A percentile compares a stretch with the other conserved stretches of the same genome.
Evolutionary conservation across 1,140 invertebrate genomes (phyloP).

Genomic region (Lordiphosa stackelbergi): DNA sequence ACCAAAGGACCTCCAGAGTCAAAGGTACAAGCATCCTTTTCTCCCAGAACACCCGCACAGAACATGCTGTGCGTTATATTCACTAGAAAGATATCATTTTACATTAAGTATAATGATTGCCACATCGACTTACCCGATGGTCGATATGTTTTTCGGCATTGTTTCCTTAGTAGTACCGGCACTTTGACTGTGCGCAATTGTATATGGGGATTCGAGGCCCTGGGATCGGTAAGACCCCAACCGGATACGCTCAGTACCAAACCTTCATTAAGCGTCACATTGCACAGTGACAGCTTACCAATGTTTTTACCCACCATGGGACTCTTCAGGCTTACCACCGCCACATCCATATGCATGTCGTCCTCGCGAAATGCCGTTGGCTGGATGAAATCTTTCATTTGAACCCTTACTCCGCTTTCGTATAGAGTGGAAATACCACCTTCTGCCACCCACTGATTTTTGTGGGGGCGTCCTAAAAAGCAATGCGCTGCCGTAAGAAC

Average conservation of each 20-base stretch:
- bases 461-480: slow-evolving; percentile 6
- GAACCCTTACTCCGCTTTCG: background rate
- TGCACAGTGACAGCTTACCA: slow-evolving; percentile 16
- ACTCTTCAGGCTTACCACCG: slow-evolving; percentile 16
- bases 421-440: slow-evolving; percentile 35
- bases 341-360: slow-evolving; percentile 55
- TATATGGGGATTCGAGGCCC: background rate
- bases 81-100: background rate
- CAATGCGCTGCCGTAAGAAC: slow-evolving; percentile 62
- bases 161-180: slow-evolving; percentile 31
- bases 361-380: slow-evolving; percentile 14
- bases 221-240: slow-evolving; percentile 38
- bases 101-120: background rate
- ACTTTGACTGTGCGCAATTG: slow-evolving; percentile 33
- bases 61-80: slow-evolving; percentile 45
- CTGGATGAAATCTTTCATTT: slow-evolving; percentile 13
- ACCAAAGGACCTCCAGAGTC: slow-evolving; percentile 63
- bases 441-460: background rate
- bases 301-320: slow-evolving; percentile 20
- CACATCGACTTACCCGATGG: slow-evolving; percentile 16
- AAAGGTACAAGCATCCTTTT: slow-evolving; percentile 57
- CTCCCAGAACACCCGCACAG: slow-evolving; percentile 38
- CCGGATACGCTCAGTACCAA: slow-evolving; percentile 31
- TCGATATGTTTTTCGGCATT: slow-evolving; percentile 24
- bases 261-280: background rate